Conservation (phyloP, 2,113 vertebrate species). For the Melanotaenia duboulayi region DNA sequence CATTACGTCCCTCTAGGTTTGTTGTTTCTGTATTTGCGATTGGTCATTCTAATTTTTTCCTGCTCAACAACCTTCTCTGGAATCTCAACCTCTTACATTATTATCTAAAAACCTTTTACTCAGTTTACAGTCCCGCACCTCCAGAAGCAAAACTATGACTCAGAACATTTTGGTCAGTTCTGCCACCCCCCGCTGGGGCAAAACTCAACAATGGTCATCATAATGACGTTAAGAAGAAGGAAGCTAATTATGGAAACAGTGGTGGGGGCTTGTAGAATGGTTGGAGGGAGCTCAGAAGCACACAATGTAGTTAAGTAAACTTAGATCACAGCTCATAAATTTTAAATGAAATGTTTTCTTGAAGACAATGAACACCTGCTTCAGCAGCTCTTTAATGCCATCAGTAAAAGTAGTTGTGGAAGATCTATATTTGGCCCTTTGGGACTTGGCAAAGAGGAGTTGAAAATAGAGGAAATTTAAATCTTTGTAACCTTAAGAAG, state of each 20-base stretch:
- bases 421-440: not conserved
- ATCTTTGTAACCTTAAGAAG: not conserved
- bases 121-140: constrained; percentile 13
- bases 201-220: constrained; percentile 25
- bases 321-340: constrained; percentile 22
- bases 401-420: constrained; percentile 2
- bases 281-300: not conserved
- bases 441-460: constrained; percentile 4
- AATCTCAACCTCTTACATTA: constrained; percentile 39
- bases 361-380: constrained; percentile 13
- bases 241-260: not conserved
- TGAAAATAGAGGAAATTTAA: constrained; percentile 1
- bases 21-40: not conserved
- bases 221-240: constrained; percentile 33
- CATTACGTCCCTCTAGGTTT: not conserved
- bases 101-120: constrained; percentile 20
- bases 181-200: constrained; percentile 38
- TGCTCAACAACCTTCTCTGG: constrained; percentile 1
- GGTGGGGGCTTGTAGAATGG: not conserved
- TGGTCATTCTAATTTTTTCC: not conserved
- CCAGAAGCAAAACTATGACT: constrained; percentile 50
- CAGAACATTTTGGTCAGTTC: constrained; percentile 42
- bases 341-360: constrained; percentile 2
- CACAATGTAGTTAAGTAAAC: constrained; percentile 8
- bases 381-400: constrained; percentile 20